Evolutionary conservation across 2,797 vertebrate genomes (phyloP).

Genomic region (Poliocrania exsul): DNA sequence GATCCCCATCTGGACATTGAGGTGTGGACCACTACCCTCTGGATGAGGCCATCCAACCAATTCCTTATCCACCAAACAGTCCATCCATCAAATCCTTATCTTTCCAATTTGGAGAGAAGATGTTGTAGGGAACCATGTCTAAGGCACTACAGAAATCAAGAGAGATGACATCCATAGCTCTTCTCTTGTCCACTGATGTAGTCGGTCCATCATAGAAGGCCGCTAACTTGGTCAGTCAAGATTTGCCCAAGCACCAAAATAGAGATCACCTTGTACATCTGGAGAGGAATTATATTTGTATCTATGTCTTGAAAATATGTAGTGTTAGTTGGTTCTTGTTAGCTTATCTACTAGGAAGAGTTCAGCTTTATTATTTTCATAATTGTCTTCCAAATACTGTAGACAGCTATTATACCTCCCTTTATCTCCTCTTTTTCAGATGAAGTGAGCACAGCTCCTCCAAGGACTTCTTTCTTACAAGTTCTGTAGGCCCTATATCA

Average conservation of each 20-base stretch:
- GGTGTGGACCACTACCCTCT: background rate
- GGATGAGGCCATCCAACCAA: accelerated
- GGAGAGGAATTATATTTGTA: background rate
- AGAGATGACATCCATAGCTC: background rate
- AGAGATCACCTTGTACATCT: background rate
- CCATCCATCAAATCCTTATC: background rate
- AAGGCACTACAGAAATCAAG: background rate
- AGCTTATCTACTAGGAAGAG: background rate
- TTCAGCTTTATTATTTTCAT: background rate
- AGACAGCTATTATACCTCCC: background rate
- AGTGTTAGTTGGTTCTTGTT: background rate
- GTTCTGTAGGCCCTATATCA: background rate
- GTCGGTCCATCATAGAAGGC: background rate
- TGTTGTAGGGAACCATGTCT: background rate
- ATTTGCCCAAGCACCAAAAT: background rate
- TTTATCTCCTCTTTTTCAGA: background rate
- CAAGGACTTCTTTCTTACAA: background rate
- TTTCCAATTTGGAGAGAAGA: background rate
- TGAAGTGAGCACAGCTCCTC: background rate
- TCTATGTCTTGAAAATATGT: background rate
- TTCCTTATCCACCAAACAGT: background rate
- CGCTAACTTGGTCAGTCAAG: background rate
- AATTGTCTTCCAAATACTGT: background rate
- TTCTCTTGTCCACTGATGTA: background rate
- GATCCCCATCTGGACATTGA: background rate